Evolutionary conservation across 2,797 vertebrate species (phyloP), one percentile per base, ranked within the genome.

Genomic region (Dipus sagitta): DNA sequence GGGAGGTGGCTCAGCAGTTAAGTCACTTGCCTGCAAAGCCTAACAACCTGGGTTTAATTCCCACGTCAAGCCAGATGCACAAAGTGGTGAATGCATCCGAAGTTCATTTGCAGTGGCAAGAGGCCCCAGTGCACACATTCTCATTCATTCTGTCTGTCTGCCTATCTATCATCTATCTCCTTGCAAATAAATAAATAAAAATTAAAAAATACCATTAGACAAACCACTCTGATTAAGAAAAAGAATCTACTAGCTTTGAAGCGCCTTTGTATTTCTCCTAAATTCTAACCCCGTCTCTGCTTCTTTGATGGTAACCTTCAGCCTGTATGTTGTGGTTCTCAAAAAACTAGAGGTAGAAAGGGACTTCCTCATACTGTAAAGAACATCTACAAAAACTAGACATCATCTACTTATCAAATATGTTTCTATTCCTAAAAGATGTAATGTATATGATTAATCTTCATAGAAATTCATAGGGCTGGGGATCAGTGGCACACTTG

Each of bases 391-490:
- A 65, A 60, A 88, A 60, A 67, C 11, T 14, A 32, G 30, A 84
- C 38, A 70, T 26, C 8, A 42, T 28, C 68, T 80, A 6, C 52
- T 91, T 91, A 86, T 42, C 42, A 74, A 24, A 52, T 81, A 60
- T 65, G 17, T 86, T 78, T 86, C 32, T 88, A 74, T 62, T 81
- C 65, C 71, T 88, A 60, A 82, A 64, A 80, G 71, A 47, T 79
- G 52, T 21, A n/a, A 91, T 90, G 18, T 30, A n/a, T 64, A 13
- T 23, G 67, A 81, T 77, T 91, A 81, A 32, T 82, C 76, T 60
- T 86, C 60, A 67, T 60, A 70, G 62, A 88, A 71, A 93, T 86
- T 89, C 42, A 72, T 47, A 32, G 70, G 54, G 32, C 68, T 62
- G 18, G 32, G 32, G 52, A 18, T 85, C 32, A 60, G 54, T 32